Conservation (phyloP, 2,888 invertebrate species). For the Macrosiphum euphorbiae region DNA sequence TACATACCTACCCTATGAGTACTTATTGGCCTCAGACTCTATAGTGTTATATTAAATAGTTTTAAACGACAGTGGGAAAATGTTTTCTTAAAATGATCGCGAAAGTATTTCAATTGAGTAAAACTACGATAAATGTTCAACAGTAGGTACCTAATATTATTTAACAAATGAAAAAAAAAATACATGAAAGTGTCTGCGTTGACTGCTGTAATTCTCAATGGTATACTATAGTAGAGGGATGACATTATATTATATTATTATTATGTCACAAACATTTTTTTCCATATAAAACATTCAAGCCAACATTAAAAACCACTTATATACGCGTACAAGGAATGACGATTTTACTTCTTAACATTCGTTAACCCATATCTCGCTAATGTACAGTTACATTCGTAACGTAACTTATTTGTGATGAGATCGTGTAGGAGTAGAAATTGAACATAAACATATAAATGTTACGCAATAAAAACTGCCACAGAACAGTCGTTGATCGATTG, state of each 20-base stretch:
- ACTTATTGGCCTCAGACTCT: neutral
- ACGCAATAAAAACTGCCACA: neutral
- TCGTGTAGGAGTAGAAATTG: constrained; percentile 51
- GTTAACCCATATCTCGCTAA: constrained; percentile 38
- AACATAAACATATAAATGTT: constrained; percentile 27
- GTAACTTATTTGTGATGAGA: constrained; percentile 50
- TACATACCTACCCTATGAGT: neutral
- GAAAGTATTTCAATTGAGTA: neutral
- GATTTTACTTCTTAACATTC: constrained; percentile 11
- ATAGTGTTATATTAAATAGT: neutral
- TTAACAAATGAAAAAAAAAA: neutral
- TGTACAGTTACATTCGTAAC: constrained; percentile 40
- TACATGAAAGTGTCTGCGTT: neutral
- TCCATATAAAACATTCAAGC: neutral
- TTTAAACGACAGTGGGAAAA: neutral
- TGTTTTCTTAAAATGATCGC: neutral
- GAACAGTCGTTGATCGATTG: constrained; percentile 47
- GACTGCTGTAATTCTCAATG: neutral
- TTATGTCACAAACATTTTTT: constrained; percentile 12
- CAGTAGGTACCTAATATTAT: neutral
- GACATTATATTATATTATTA: constrained; percentile 3
- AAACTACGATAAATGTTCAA: neutral
- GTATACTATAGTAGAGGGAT: neutral
- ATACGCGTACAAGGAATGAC: neutral
- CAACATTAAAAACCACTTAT: constrained; percentile 44